Evolutionary conservation across 2,113 vertebrate species (phyloP).

Genomic region (Panthera tigris): DNA sequence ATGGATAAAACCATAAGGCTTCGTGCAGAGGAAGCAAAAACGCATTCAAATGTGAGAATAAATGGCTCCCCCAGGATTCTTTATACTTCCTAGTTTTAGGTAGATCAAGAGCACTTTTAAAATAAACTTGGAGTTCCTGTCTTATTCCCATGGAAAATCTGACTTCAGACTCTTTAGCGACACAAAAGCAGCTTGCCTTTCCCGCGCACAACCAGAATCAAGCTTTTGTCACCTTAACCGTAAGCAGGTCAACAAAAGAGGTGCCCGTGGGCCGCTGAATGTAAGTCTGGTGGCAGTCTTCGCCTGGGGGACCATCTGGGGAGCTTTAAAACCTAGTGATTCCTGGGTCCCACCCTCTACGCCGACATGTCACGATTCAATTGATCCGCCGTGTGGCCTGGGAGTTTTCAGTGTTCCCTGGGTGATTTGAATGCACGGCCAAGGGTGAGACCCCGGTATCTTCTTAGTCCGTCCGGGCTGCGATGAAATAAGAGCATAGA

Average conservation of each 20-base stretch:
- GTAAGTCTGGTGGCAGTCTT: not conserved
- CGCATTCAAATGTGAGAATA: not conserved
- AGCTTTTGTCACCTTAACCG: not conserved
- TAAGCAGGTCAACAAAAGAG: not conserved
- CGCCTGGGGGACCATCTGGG: not conserved
- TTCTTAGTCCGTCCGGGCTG: not conserved
- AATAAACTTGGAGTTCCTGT: conserved; percentile 57
- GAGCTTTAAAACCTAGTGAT: not conserved
- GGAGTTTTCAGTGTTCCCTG: not conserved
- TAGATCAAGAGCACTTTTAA: conserved; percentile 55
- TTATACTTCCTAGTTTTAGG: conserved; percentile 39
- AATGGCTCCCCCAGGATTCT: not conserved
- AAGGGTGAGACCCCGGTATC: not conserved
- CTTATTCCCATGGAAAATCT: conserved; percentile 56
- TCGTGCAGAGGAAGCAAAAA: conserved; percentile 30
- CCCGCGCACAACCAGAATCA: not conserved
- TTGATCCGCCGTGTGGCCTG: not conserved
- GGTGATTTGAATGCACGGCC: not conserved
- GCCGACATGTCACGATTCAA: not conserved
- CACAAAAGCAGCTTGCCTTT: not conserved
- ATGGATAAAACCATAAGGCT: not conserved
- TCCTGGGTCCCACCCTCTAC: not conserved
- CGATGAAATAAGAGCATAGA: not conserved
- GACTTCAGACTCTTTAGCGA: conserved; percentile 22
- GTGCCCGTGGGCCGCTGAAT: fast-evolving